These are phyloP conservation scores for Dryococelus australis DNA, from an alignment of 2,888 invertebrate species.

Conservation along the genomic window DNA sequence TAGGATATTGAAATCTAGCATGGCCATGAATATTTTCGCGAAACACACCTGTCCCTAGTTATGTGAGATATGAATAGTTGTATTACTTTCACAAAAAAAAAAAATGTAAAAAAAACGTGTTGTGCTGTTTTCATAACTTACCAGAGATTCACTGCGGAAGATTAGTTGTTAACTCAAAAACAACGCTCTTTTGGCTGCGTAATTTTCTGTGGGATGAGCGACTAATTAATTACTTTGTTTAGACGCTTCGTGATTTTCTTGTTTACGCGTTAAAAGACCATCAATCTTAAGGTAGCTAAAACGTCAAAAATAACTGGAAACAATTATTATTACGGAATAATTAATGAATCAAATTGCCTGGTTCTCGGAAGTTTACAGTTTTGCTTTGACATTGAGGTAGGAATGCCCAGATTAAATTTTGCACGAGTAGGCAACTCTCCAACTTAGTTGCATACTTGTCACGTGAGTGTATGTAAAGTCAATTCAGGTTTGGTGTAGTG, in stretches of 20 bases:
- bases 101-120: no score
- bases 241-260: not conserved
- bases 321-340: not conserved
- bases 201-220: not conserved
- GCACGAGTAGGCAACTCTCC: no score
- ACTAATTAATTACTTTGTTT: not conserved
- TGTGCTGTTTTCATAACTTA: no score
- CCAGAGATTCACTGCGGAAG: not conserved
- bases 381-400: not conserved
- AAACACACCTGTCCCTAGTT: no score
- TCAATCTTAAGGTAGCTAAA: not conserved
- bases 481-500: no score
- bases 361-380: not conserved
- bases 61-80: no score
- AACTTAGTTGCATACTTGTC: no score
- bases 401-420: no score
- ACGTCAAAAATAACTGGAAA: not conserved
- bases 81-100: no score
- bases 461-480: no score
- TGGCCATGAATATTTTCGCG: no score
- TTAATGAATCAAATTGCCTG: not conserved
- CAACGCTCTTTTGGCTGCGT: not conserved
- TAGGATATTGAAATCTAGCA: no score
- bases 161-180: not conserved
- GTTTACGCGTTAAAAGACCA: not conserved